Evolutionary conservation across 2,113 vertebrate genomes (phyloP).

Genomic region (Archocentrus centrarchus): DNA sequence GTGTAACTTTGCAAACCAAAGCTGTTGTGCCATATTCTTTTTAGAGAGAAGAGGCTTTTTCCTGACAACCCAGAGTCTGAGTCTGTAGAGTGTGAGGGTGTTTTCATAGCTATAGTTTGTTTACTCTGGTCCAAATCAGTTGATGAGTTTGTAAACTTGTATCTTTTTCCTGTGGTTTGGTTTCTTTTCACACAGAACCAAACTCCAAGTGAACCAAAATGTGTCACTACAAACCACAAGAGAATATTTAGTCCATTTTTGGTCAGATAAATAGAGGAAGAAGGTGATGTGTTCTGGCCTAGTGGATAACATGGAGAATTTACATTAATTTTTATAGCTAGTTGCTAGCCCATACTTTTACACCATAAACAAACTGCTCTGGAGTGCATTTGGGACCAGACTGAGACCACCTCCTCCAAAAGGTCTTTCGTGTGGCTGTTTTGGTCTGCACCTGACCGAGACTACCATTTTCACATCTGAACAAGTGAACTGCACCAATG

Average conservation of each 20-base stretch:
- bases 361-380: neutral
- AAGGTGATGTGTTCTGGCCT: neutral
- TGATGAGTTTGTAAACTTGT: neutral
- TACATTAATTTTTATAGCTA: neutral
- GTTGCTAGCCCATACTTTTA: neutral
- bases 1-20: neutral
- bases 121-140: slow-evolving; percentile 2
- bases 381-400: neutral
- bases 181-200: neutral
- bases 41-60: neutral
- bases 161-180: neutral
- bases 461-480: neutral
- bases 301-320: neutral
- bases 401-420: neutral
- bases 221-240: neutral
- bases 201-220: neutral
- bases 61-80: neutral
- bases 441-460: neutral
- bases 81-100: neutral
- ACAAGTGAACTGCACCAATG: neutral
- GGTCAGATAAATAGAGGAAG: neutral
- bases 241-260: too few relatives aligned
- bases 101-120: neutral
- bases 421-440: neutral
- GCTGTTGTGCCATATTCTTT: neutral